Evolutionary conservation across 1,140 invertebrate species (phyloP).

Genomic region (Subanguina moxae): DNA sequence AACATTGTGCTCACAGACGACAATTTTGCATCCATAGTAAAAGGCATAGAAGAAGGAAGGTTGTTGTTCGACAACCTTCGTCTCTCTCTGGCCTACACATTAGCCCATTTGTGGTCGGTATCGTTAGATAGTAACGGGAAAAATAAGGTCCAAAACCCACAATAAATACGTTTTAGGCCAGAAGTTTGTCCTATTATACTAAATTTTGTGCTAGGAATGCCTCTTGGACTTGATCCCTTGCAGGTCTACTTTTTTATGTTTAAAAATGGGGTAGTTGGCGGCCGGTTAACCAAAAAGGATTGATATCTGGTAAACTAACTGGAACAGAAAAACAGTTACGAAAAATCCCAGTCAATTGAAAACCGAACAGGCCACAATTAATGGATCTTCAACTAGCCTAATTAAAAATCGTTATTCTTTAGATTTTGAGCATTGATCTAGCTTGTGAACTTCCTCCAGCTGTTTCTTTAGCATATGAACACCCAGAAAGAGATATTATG

Average conservation of each 20-base stretch:
- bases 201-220: constrained; percentile 62
- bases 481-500: constrained; percentile 54
- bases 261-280: too few species aligned
- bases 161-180: constrained; percentile 39
- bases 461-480: constrained; percentile 63
- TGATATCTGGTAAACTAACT: too few species aligned
- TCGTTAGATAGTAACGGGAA: too few species aligned
- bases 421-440: constrained; percentile 52
- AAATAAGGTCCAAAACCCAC: not conserved
- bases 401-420: not conserved
- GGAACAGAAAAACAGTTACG: too few species aligned
- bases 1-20: constrained; percentile 71
- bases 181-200: constrained; percentile 64
- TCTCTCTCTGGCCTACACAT: constrained; percentile 51
- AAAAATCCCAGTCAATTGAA: too few species aligned
- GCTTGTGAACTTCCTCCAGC: constrained; percentile 60
- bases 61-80: constrained; percentile 49
- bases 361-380: not conserved
- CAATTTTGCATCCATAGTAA: constrained; percentile 71
- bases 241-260: too few species aligned
- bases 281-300: too few species aligned
- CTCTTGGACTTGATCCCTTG: constrained; percentile 61
- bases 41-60: constrained; percentile 65
- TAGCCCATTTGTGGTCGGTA: constrained; percentile 33
- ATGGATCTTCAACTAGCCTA: not conserved